Conservation (phyloP, 64 coral and sea anemone species). For the Acropora yongei region DNA sequence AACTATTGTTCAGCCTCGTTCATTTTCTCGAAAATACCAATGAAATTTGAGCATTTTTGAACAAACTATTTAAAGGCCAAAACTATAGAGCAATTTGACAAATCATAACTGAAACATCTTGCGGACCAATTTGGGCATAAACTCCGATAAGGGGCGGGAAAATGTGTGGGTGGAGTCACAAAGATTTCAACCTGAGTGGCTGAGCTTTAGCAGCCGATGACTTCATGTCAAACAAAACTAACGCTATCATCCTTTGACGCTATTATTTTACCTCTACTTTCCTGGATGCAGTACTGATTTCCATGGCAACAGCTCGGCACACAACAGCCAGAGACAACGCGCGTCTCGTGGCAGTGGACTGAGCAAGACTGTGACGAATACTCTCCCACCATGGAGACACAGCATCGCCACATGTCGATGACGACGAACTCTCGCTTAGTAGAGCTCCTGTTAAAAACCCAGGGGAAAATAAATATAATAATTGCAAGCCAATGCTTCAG, state of each 20-base stretch:
- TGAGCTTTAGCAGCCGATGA: no score
- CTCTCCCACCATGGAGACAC: slow-evolving; percentile 93
- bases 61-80: no score
- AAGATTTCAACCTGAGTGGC: no score
- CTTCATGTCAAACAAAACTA: no score
- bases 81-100: no score
- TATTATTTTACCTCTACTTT: slow-evolving; percentile 83
- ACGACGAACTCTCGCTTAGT: not conserved
- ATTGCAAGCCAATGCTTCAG: not conserved
- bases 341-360: slow-evolving; percentile 73
- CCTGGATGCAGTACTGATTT: slow-evolving; percentile 74
- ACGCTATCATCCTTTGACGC: no score
- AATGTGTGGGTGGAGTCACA: no score
- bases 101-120: not conserved
- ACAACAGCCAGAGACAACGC: slow-evolving; percentile 74
- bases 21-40: no score
- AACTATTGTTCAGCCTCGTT: no score
- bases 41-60: no score
- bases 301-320: slow-evolving; percentile 88
- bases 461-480: not conserved
- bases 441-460: not conserved
- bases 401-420: not conserved
- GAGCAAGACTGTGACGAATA: slow-evolving; percentile 82
- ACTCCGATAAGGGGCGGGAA: no score
- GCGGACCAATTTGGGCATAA: no score